phyloP scores from a whole-genome alignment of 2,113 vertebrate species.

The Rallus limicola region DNA sequence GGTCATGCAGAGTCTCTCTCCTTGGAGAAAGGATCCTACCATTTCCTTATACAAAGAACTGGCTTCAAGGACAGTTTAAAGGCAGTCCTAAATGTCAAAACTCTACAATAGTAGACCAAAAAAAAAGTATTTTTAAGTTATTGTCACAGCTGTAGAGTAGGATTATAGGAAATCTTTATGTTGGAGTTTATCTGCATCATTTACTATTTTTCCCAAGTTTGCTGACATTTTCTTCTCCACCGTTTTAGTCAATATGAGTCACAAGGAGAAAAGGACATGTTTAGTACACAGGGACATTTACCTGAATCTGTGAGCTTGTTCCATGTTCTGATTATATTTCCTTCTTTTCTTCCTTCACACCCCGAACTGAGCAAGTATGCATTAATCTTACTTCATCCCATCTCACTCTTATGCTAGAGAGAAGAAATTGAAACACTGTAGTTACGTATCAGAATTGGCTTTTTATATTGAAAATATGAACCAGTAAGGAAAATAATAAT shows the following conservation, averaged over 20 bases:
- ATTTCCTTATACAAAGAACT: not conserved
- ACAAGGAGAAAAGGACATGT: not conserved
- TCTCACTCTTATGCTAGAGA: not conserved
- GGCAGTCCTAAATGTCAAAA: not conserved
- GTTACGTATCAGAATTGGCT: not conserved
- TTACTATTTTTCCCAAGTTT: not conserved
- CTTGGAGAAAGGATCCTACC: not conserved
- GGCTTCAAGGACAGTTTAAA: not conserved
- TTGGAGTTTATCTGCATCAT: not conserved
- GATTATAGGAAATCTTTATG: conserved; percentile 20
- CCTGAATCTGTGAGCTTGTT: not conserved
- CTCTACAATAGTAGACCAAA: not conserved
- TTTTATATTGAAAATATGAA: not conserved
- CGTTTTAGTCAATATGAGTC: not conserved
- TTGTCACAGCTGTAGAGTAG: not conserved
- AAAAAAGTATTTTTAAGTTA: not conserved
- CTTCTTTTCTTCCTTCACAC: not conserved
- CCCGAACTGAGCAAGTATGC: not conserved
- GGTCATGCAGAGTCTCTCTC: not conserved
- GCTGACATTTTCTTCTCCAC: not conserved
- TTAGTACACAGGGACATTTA: not conserved
- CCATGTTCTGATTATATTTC: not conserved
- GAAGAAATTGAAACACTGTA: not conserved
- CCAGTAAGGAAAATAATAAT: not conserved
- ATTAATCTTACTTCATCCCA: not conserved